phyloP scores from a whole-genome alignment of 2,797 vertebrate genomes.

The Fringilla coelebs region DNA sequence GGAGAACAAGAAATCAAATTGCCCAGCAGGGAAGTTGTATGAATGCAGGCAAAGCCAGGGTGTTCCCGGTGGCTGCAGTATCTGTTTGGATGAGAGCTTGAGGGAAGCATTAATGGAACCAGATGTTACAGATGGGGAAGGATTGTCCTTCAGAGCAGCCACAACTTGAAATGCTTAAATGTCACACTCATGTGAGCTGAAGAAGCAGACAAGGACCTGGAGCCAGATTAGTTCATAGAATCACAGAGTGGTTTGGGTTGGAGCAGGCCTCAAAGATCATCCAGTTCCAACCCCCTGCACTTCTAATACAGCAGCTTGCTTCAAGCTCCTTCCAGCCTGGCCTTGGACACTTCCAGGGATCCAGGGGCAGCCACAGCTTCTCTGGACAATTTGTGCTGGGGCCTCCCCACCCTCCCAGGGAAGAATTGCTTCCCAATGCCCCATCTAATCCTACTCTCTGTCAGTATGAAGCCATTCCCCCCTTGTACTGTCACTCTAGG shows the following conservation, averaged over 20 bases:
- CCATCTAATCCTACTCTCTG: neutral
- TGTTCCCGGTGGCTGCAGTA: neutral
- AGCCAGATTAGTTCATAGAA: neutral
- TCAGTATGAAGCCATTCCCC: neutral
- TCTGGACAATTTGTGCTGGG: rapidly evolving
- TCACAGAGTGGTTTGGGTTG: neutral
- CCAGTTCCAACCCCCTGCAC: neutral
- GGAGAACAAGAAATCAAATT: neutral
- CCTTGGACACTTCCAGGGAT: neutral
- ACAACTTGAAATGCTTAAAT: neutral
- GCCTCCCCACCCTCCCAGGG: neutral
- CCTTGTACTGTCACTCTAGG: neutral
- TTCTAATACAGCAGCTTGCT: neutral
- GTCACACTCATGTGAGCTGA: neutral
- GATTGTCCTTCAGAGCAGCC: neutral
- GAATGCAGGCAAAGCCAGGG: neutral
- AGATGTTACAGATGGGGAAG: neutral
- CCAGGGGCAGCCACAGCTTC: neutral
- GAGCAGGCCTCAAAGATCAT: neutral
- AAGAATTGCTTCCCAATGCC: neutral
- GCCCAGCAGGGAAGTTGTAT: neutral
- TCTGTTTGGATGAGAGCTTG: neutral
- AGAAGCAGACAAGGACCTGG: neutral
- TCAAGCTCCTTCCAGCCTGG: neutral
- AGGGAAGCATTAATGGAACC: neutral